These are phyloP conservation scores for Apodemus agrarius DNA, from an alignment of 2,797 vertebrate species.

Conservation along the genomic window DNA sequence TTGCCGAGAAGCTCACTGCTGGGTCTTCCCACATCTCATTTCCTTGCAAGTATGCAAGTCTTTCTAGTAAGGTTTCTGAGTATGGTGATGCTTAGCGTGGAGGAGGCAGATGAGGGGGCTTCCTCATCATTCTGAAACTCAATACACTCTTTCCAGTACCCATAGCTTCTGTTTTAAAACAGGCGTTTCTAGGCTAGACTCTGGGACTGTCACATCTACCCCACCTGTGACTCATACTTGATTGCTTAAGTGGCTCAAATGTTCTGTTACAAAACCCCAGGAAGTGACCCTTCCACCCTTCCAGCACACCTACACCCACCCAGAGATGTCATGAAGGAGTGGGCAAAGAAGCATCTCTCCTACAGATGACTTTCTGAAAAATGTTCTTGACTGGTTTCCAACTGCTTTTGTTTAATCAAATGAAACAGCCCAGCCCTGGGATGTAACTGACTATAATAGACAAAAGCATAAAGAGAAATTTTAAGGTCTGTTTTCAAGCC, in stretches of 20 bases:
- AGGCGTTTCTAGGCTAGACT: constrained; percentile 27
- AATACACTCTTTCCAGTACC: constrained; percentile 41
- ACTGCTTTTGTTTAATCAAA: not conserved
- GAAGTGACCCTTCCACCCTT: not conserved
- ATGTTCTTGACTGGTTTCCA: not conserved
- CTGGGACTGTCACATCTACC: not conserved
- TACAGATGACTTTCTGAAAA: not conserved
- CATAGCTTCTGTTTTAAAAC: constrained; percentile 51
- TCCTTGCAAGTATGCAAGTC: not conserved
- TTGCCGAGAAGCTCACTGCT: not conserved
- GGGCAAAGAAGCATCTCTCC: not conserved
- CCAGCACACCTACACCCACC: not conserved
- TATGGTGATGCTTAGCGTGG: not conserved
- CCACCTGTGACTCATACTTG: not conserved
- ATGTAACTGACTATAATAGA: not conserved
- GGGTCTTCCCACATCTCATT: not conserved
- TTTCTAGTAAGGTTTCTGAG: constrained; percentile 15
- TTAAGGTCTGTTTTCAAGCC: not conserved
- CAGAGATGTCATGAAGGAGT: not conserved
- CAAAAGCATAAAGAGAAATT: not conserved
- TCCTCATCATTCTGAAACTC: constrained; percentile 72
- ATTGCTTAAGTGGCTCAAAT: not conserved
- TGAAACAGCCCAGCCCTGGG: not conserved
- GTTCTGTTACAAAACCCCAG: not conserved
- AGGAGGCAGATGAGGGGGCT: not conserved